Evolutionary conservation across 2,113 vertebrate species (phyloP), one percentile per base, ranked within the genome.

Genomic region (Pampusana beccarii): DNA sequence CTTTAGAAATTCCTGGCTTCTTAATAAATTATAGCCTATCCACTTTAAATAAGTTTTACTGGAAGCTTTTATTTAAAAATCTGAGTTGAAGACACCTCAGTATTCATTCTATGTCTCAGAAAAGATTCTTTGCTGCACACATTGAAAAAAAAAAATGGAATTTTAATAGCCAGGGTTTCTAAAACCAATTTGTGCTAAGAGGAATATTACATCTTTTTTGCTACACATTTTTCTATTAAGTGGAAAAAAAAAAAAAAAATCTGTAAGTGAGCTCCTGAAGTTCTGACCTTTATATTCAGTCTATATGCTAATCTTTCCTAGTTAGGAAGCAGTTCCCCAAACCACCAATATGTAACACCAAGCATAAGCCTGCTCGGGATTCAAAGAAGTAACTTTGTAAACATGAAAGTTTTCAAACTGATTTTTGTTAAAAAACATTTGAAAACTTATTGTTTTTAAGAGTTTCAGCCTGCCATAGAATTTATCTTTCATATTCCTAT

Each of bases 401-500:
- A 97, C 82, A 93, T 18, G 38, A 53, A 93, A 78, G 33, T 95
- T 95, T 96, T 96, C 90, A 84, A 86, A 96, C 70, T 91, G 93
- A 93, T 97, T 96, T 97, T 97, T 94, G 80, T 84, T 87, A 84
- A 96, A 95, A 97, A 95, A 56, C 34, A 20, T 71, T 94, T 92
- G 78, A 95, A 97, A 97, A 95, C 50, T 88, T 83, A 82, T 29
- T 94, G 83, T 95, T 95, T 97, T 95, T 83, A 95, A 92, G 82
- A 60, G 8, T 94, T 97, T 95, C 83, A 92, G 88, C 53, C 93
- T 96, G 91, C 90, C 60, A 88, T 34, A 97, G 80, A 97, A 87
- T 87, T 94, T 94, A 81, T 93, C 96, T 97, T 98, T 98, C 88
- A 95, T 96, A 95, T 91, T 97, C 34, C 95, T 93, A 95, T 62